Base-by-base conservation (phyloP, 2,113 vertebrate genomes). In the Leptocoma aspasia region DNA sequence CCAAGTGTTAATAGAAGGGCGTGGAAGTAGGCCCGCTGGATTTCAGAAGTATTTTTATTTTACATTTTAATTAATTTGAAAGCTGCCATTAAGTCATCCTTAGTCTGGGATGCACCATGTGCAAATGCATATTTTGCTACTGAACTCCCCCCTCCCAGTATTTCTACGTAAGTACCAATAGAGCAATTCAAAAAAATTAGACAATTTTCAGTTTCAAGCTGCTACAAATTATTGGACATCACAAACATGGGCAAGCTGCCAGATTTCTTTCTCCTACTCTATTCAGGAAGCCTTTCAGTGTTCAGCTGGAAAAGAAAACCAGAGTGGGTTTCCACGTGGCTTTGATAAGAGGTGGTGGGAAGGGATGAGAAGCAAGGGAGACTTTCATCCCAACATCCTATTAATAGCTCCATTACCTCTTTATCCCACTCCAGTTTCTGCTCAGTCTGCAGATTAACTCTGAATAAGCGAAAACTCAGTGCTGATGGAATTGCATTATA, bases 381-480 rank as follows among this genome's bases (percentile, higher is more conserved):
- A 33, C 71, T 90, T 65, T 47, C 78, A 95, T 82, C 81, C 87
- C 73, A 65, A 31, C 1, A 61, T 33, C 52, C 52, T 84, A 82
- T 59, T 85, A 95, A 96, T 92, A 95, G 84, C 39, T 80, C 79
- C 33, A 3, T 7, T 94, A 50, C 70, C 77, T 91, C 64, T 95
- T 47, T 59, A 70, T n/a, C 33, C 61, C 39, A n/a, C 68, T 93
- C 60, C 75, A 83, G 47, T 63, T 95, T 75, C 72, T 95, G 90
- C 87, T 86, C 60, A 70, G 79, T 49, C 59, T 0, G 5, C 88
- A 96, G 76, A 93, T 56, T 30, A 37, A 66, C 75, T 64, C 20
- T 86, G 76, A 94, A 73, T 44, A 90, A 92, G 95, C 61, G 3
- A 41, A 94, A 94, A 75, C 15, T 56, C 50, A 42, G 26, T 44